Base-by-base conservation (phyloP, 2,797 vertebrate species). In the Poeciliopsis gracilis region DNA sequence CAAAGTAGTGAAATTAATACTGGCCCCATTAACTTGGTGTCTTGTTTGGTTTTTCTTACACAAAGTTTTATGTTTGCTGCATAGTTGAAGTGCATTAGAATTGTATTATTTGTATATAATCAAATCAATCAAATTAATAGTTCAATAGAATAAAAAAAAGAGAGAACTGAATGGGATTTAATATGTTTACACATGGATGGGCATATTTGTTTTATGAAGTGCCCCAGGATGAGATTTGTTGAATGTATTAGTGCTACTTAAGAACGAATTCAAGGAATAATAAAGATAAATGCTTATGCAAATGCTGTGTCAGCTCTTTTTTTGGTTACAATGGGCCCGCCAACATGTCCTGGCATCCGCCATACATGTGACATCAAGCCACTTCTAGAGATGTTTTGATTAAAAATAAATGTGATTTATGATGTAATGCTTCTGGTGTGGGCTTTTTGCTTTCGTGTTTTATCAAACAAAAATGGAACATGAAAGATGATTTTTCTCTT, bases 391-490 rank as follows among this genome's bases (percentile, higher is more conserved):
- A 59, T 61, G 28, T 61, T 18, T 33, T 33, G 28, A 61, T 61
- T 47, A n/a, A 72, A 72, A 30, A 72, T 18, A 46, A 4, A 71
- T 72, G 23, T 72, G 33, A 66, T 66, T 38, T 38, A 38, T 66
- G 63, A 66, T 41, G 20, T 41, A 23, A 41, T 25, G 63, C 20
- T 67, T 23, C 20, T 41, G 10, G 36, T 41, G 20, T 67, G 63
- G 63, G 20, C 8, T 36, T 67, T 72, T 72, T 28, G 23, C 51
- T 57, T 73, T 41, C 9, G 12, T n/a, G 49, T 16, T 28, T 73
- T 57, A 5, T 74, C 10, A n/a, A 36, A 25, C 23, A 74, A 41
- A n/a, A n/a, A 73, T 12, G 46, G 20, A 20, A 73, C 11, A 36
- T 51, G 38, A 36, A 36, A 25, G 5, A 33, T 41, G 67, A 51